A percentile compares a stretch with the other conserved stretches of the same genome.
Evolutionary conservation across 1,140 invertebrate genomes (phyloP).

Genomic region (Acyrthosiphon pisum): DNA sequence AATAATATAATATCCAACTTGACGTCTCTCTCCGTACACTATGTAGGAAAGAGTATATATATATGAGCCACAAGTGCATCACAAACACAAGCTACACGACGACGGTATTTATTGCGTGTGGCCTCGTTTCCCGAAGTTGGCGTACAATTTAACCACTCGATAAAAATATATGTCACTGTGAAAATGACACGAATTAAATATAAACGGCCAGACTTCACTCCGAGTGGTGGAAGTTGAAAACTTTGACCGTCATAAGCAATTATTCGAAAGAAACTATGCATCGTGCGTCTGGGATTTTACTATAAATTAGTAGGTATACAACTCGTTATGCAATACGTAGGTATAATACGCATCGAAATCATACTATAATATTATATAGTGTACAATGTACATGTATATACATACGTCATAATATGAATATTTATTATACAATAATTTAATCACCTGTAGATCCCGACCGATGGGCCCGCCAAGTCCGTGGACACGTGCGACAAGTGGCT

Average conservation of each 20-base stretch:
- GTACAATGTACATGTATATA: no score
- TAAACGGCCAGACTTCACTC: background rate
- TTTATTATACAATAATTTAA: background rate
- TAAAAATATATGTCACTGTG: background rate
- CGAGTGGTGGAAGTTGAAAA: background rate
- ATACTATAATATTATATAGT: background rate
- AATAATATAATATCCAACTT: background rate
- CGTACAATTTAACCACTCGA: background rate
- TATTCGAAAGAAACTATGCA: background rate
- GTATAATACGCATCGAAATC: background rate
- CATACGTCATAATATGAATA: background rate
- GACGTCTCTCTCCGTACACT: background rate
- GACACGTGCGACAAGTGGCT: background rate
- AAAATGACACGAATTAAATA: background rate
- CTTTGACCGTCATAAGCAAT: background rate
- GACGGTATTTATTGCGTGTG: background rate
- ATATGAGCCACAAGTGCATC: background rate
- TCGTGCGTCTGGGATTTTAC: background rate
- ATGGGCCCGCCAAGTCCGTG: background rate
- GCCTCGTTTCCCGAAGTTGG: background rate
- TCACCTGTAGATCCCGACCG: slow-evolving; percentile 23
- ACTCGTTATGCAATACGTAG: background rate
- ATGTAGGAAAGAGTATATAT: background rate
- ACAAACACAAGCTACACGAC: background rate
- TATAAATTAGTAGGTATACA: background rate